These are phyloP conservation scores for Anabas testudineus DNA, from an alignment of 2,797 vertebrate genomes.

Conservation along the genomic window DNA sequence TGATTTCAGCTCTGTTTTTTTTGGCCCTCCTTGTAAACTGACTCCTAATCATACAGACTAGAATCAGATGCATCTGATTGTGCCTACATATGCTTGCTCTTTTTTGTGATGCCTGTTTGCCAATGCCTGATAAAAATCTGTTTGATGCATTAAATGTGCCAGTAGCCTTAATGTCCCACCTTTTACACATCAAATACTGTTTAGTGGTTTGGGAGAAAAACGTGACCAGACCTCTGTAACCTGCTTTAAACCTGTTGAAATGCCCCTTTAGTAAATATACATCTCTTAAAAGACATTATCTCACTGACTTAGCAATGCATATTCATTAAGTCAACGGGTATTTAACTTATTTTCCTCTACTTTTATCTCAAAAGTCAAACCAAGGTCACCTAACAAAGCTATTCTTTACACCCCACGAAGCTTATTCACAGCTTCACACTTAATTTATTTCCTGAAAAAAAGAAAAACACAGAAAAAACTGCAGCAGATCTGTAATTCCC, in stretches of 20 bases:
- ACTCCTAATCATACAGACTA: too few species aligned
- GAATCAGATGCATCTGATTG: too few species aligned
- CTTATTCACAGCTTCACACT: constrained; percentile 66
- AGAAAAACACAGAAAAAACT: constrained; percentile 15
- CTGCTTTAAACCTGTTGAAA: constrained; percentile 9
- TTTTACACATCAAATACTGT: constrained; percentile 7
- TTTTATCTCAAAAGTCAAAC: constrained; percentile 71
- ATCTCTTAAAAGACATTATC: constrained; percentile 33
- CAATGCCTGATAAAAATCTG: too few species aligned
- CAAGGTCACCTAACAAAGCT: constrained; percentile 66
- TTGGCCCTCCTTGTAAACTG: too few species aligned
- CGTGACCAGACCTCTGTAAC: background rate
- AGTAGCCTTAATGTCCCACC: too few species aligned
- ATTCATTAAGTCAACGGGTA: constrained; percentile 38
- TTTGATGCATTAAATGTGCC: too few species aligned
- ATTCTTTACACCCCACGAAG: constrained; percentile 52
- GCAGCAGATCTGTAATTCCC: constrained; percentile 61
- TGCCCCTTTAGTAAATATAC: constrained; percentile 38
- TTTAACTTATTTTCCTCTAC: constrained; percentile 38
- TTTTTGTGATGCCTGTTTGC: too few species aligned
- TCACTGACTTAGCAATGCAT: constrained; percentile 22
- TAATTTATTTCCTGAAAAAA: constrained; percentile 62
- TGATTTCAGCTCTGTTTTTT: too few species aligned
- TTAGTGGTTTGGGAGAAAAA: background rate
- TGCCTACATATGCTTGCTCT: too few species aligned